Evolutionary conservation across 2,113 vertebrate genomes (phyloP).

Genomic region (Pyxicephalus adspersus): DNA sequence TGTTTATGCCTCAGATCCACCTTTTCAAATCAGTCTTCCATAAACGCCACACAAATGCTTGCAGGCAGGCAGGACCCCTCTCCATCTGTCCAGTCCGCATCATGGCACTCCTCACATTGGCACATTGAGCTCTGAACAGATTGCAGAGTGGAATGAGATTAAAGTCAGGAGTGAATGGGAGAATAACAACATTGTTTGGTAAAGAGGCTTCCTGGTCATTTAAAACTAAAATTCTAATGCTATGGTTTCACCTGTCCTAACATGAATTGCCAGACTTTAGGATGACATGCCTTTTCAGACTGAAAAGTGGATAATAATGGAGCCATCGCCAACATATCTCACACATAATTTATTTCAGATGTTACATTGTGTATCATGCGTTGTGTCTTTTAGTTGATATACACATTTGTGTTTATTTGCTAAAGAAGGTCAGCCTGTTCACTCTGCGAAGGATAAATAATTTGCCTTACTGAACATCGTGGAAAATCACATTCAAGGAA

Average conservation of each 20-base stretch:
- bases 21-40: conserved; percentile 53
- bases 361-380: no score
- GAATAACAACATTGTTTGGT: conserved; percentile 21
- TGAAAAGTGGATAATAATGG: no score
- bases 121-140: conserved; percentile 46
- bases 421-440: no score
- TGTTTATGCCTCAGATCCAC: conserved; percentile 45
- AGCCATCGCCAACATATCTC: no score
- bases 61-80: conserved; percentile 46
- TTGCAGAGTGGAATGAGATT: conserved; percentile 49
- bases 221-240: not conserved
- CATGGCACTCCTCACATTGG: conserved; percentile 36
- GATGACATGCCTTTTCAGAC: no score
- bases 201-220: conserved; percentile 8
- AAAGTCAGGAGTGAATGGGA: conserved; percentile 31
- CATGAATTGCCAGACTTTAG: no score
- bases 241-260: not conserved
- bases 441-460: no score
- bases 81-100: conserved; percentile 47
- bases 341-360: no score
- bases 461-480: no score
- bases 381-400: no score
- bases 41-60: conserved; percentile 39
- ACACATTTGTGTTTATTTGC: no score
- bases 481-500: no score